Percentiles rank a stretch among this genome's conserved stretches.
phyloP scores from a whole-genome alignment of 1,140 invertebrate species.

The Cydia pomonella region DNA sequence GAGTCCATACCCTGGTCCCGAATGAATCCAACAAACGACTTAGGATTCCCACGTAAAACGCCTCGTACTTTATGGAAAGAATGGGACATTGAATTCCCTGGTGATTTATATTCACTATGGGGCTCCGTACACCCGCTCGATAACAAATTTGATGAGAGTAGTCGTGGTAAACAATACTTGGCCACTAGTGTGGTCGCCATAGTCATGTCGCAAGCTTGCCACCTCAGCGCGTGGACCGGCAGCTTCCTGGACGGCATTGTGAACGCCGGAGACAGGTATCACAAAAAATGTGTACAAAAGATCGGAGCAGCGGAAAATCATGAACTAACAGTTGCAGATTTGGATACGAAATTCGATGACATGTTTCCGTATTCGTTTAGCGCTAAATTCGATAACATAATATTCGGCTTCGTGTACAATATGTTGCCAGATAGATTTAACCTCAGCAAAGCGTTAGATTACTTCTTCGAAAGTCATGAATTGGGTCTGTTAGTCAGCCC shows the following conservation, averaged over 20 bases:
- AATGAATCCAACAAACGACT: constrained; percentile 74
- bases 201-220: constrained; percentile 81
- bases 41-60: constrained; percentile 73
- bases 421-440: constrained; percentile 81
- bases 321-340: constrained; percentile 76
- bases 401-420: constrained; percentile 82
- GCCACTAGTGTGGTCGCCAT: constrained; percentile 80
- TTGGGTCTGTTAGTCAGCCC: constrained; percentile 80
- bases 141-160: constrained; percentile 62
- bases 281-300: constrained; percentile 68
- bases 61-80: constrained; percentile 79
- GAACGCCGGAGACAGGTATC: constrained; percentile 80
- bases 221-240: constrained; percentile 82
- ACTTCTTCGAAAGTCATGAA: constrained; percentile 81
- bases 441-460: constrained; percentile 81
- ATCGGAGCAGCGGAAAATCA: constrained; percentile 59
- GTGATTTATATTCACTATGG: constrained; percentile 82
- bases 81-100: constrained; percentile 84
- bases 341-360: constrained; percentile 81
- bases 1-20: constrained; percentile 79
- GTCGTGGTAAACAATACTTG: constrained; percentile 81
- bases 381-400: constrained; percentile 80
- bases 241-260: constrained; percentile 83
- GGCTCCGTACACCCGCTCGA: constrained; percentile 81
- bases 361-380: constrained; percentile 82